Conservation (phyloP, 2,888 invertebrate species). For the Acrobeloides nanus region DNA sequence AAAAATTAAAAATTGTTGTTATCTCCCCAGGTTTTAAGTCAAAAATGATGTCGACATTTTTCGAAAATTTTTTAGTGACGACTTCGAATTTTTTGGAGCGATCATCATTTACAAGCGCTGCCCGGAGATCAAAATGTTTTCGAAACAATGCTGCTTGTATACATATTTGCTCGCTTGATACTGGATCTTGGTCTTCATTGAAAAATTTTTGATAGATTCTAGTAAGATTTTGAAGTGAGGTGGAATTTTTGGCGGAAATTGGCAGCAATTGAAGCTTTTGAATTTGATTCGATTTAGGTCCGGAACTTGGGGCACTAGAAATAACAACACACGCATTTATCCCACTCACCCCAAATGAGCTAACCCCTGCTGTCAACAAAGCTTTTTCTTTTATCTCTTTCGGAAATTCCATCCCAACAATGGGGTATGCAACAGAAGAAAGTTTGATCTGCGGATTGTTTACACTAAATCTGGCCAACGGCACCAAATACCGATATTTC, state of each 20-base stretch:
- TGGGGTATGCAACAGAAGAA: too few relatives aligned
- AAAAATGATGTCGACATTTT: too few relatives aligned
- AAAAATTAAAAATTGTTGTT: too few relatives aligned
- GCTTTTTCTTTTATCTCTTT: not conserved
- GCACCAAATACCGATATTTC: conserved; percentile 32
- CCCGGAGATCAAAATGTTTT: conserved; percentile 10
- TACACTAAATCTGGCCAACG: conserved; percentile 35
- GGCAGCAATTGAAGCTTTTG: conserved; percentile 25
- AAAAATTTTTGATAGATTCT: too few relatives aligned
- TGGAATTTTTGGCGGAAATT: conserved; percentile 34
- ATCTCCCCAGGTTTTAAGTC: too few relatives aligned
- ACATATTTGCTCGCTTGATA: too few relatives aligned
- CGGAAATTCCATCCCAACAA: too few relatives aligned
- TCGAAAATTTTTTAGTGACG: too few relatives aligned
- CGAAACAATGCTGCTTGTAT: conserved; percentile 11
- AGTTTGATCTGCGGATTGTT: conserved; percentile 41
- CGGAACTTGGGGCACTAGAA: conserved; percentile 5
- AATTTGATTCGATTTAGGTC: too few relatives aligned
- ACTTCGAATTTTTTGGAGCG: too few relatives aligned
- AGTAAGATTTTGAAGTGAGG: conserved; percentile 24
- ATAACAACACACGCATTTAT: conserved; percentile 44
- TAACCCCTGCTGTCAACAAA: conserved; percentile 30
- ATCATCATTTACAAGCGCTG: too few relatives aligned
- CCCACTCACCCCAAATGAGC: conserved; percentile 50
- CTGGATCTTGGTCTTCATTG: too few relatives aligned